phyloP scores from a whole-genome alignment of 2,113 vertebrate genomes.

The Notarius lentiginosus region DNA sequence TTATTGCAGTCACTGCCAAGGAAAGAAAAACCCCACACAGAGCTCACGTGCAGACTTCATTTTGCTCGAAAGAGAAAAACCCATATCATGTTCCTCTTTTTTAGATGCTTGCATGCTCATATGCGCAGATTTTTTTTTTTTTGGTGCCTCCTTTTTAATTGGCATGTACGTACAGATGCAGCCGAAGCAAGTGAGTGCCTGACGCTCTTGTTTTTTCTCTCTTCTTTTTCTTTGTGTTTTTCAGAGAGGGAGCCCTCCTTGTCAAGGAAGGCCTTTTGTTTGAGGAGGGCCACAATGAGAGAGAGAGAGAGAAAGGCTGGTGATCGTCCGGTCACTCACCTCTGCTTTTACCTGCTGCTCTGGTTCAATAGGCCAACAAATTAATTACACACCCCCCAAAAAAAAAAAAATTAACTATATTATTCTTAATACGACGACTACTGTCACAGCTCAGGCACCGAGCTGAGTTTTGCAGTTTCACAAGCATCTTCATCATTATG shows the following conservation, averaged over 20 bases:
- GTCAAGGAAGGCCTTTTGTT: slow-evolving; percentile 77
- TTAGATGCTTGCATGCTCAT: slow-evolving; percentile 34
- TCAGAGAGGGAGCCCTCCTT: slow-evolving; percentile 76
- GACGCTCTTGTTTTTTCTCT: slow-evolving; percentile 71
- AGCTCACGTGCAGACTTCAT: slow-evolving; percentile 46
- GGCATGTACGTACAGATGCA: slow-evolving; percentile 61
- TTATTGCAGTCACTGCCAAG: not conserved
- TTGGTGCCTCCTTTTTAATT: slow-evolving; percentile 44
- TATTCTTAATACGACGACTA: not conserved
- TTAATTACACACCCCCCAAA: slow-evolving; percentile 46
- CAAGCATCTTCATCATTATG: not conserved
- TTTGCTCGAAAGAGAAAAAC: slow-evolving; percentile 61
- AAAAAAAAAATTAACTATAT: not conserved
- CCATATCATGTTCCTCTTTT: slow-evolving; percentile 31
- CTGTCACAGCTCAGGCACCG: no score
- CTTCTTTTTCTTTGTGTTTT: slow-evolving; percentile 74
- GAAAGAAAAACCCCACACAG: not conserved
- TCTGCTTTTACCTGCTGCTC: slow-evolving; percentile 67
- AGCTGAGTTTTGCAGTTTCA: not conserved
- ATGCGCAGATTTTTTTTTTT: slow-evolving; percentile 18
- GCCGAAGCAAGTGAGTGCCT: slow-evolving; percentile 59
- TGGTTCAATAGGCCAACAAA: slow-evolving; percentile 62
- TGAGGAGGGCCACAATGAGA: slow-evolving; percentile 70
- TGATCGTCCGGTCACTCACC: slow-evolving; percentile 61
- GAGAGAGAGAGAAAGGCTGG: slow-evolving; percentile 45